A percentile compares a stretch with the other conserved stretches of the same genome.
phyloP scores from a whole-genome alignment of 2,797 vertebrate species.

The Neostethus bicornis region DNA sequence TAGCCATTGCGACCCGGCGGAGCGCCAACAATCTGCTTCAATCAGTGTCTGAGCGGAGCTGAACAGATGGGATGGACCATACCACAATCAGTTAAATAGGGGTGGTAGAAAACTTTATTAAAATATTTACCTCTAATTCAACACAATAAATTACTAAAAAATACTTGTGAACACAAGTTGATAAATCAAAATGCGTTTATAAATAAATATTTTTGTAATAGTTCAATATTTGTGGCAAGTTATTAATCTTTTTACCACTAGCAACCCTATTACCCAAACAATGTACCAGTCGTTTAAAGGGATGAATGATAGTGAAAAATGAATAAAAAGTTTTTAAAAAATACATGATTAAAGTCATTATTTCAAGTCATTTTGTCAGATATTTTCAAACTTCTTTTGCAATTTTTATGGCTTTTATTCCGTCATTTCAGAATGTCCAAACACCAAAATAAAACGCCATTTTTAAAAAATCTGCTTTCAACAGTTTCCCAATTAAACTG shows the following conservation, averaged over 20 bases:
- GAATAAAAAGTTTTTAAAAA: conserved; percentile 26
- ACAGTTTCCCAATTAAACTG: neutral
- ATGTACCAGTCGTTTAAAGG: conserved; percentile 76
- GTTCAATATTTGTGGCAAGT: no score
- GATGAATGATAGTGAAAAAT: conserved; percentile 57
- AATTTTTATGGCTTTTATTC: no score
- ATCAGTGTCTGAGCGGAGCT: conserved; percentile 69
- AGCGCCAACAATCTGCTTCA: conserved; percentile 79
- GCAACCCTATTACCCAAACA: conserved; percentile 22
- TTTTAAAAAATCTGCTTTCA: neutral
- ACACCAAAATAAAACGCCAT: neutral
- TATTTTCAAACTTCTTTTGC: no score
- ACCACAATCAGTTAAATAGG: conserved; percentile 55
- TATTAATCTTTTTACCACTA: rapidly evolving
- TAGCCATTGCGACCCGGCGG: conserved; percentile 72
- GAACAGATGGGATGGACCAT: conserved; percentile 81
- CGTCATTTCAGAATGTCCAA: no score
- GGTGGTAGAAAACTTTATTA: conserved; percentile 8
- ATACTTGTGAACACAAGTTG: rapidly evolving
- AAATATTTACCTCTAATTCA: neutral
- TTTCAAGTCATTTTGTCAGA: no score
- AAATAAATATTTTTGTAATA: rapidly evolving
- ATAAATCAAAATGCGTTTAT: rapidly evolving
- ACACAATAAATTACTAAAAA: rapidly evolving
- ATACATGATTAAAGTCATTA: no score